Conservation (phyloP, 2,113 vertebrate species). For the Phodopus roborovskii region DNA sequence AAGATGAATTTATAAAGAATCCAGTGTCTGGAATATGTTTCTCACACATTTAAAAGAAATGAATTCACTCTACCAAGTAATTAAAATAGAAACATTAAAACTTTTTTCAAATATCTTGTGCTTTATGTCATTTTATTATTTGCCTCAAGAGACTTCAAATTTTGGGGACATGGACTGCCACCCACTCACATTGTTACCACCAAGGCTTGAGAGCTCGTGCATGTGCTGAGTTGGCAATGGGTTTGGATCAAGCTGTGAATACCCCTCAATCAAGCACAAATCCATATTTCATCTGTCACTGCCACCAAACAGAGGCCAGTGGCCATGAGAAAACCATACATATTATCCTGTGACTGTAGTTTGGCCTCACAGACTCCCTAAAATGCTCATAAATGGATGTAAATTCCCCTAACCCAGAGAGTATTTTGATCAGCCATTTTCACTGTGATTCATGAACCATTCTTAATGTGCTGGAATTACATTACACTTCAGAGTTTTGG, state of each 20-base stretch:
- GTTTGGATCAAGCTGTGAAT: constrained; percentile 37
- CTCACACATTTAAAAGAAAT: constrained; percentile 55
- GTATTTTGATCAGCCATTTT: constrained; percentile 51
- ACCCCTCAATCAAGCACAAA: neutral
- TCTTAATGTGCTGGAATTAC: neutral
- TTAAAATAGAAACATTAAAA: constrained; percentile 65
- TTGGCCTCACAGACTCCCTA: constrained; percentile 17
- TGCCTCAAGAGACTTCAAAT: neutral
- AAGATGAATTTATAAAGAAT: constrained; percentile 57
- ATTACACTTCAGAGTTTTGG: neutral
- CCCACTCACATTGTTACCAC: neutral
- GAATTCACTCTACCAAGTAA: constrained; percentile 41
- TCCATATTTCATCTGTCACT: constrained; percentile 15
- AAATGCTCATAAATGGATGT: constrained; percentile 35
- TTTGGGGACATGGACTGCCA: neutral
- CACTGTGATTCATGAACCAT: neutral
- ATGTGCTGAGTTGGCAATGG: constrained; percentile 5
- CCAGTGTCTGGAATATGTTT: constrained; percentile 27
- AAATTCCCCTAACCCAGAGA: constrained; percentile 6
- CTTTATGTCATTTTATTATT: constrained; percentile 49
- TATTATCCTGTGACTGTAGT: constrained; percentile 42
- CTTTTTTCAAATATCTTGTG: constrained; percentile 37
- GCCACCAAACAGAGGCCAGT: constrained; percentile 26
- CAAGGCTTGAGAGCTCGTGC: neutral
- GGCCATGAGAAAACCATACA: constrained; percentile 28